Evolutionary conservation across 2,797 vertebrate genomes (phyloP).

Genomic region (Hypotaenidia philippensis): DNA sequence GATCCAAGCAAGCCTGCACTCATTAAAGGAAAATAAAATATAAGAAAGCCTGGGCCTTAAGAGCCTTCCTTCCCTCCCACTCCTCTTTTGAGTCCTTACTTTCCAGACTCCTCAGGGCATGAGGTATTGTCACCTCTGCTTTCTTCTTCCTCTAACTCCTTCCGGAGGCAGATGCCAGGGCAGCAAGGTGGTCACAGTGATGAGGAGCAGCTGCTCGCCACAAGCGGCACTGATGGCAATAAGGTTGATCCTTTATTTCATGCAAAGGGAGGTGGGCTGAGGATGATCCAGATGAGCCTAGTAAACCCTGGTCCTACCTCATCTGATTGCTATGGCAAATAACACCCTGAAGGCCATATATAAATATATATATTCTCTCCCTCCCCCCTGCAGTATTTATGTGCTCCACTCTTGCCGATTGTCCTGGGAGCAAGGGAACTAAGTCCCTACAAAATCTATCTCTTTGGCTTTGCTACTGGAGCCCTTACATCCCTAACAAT

Average conservation of each 20-base stretch:
- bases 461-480: background rate
- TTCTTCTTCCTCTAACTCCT: background rate
- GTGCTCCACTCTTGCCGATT: background rate
- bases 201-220: background rate
- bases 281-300: background rate
- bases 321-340: background rate
- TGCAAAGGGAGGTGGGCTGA: background rate
- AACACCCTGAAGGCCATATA: background rate
- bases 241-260: background rate
- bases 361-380: background rate
- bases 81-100: background rate
- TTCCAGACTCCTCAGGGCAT: background rate
- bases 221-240: rapidly evolving
- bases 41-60: background rate
- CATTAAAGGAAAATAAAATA: constrained; percentile 3
- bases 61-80: background rate
- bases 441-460: background rate
- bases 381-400: background rate
- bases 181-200: background rate
- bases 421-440: background rate
- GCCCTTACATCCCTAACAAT: background rate
- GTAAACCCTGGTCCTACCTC: background rate
- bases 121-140: background rate
- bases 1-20: background rate
- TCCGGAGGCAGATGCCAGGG: background rate